Conservation (phyloP, 2,797 vertebrate genomes). For the Sebastes trivittatus region DNA sequence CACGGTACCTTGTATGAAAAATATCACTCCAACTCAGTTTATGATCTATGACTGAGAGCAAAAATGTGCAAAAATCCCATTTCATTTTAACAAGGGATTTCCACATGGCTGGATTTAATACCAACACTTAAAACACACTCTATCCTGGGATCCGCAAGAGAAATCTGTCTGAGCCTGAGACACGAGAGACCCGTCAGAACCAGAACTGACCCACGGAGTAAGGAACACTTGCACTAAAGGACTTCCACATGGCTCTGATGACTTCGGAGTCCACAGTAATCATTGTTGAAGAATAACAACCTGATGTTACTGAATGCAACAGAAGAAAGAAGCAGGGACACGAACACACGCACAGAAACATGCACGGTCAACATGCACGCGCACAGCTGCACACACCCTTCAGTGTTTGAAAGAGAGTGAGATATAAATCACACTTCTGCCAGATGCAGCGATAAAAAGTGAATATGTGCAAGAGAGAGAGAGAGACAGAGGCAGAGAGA, state of each 20-base stretch:
- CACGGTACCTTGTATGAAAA: neutral
- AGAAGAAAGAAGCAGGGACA: conserved; percentile 8
- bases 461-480: neutral
- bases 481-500: neutral
- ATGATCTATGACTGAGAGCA: conserved; percentile 19
- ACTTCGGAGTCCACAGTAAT: conserved; percentile 43
- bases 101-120: conserved; percentile 43
- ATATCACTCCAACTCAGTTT: neutral
- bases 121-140: conserved; percentile 27
- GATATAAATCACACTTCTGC: conserved; percentile 72
- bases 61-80: conserved; percentile 28
- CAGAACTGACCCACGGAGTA: conserved; percentile 34
- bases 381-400: conserved; percentile 65
- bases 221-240: conserved; percentile 59
- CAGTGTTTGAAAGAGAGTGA: conserved; percentile 57
- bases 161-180: conserved; percentile 36
- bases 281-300: conserved; percentile 45
- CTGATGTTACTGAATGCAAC: conserved; percentile 44
- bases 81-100: conserved; percentile 52
- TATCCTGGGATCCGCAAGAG: conserved; percentile 29
- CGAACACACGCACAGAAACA: neutral
- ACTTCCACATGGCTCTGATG: conserved; percentile 66
- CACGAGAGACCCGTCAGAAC: conserved; percentile 59
- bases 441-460: conserved; percentile 67
- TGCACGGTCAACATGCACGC: conserved; percentile 4